Evolutionary conservation across 2,888 invertebrate genomes (phyloP).

Genomic region (Andricus quercusramuli): DNA sequence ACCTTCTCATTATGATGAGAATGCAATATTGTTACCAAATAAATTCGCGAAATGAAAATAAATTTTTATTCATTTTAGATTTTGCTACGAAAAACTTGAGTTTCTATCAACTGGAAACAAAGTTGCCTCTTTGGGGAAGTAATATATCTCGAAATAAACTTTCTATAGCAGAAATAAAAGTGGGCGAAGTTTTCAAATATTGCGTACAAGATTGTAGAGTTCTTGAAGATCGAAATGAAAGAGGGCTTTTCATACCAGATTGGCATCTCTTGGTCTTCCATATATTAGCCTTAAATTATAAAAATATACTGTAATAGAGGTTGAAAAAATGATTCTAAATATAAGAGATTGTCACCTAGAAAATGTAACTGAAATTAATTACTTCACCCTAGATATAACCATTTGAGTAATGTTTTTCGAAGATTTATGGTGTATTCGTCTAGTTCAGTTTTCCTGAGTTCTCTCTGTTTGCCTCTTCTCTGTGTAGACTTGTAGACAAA

Average conservation of each 20-base stretch:
- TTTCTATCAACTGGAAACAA: background rate
- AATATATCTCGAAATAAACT: background rate
- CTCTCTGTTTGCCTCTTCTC: background rate
- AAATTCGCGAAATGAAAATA: background rate
- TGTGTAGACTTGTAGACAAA: slow-evolving; percentile 28
- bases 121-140: background rate
- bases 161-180: background rate
- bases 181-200: background rate
- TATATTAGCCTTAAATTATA: background rate
- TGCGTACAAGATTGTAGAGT: background rate
- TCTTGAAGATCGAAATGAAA: background rate
- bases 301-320: background rate
- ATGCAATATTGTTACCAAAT: background rate
- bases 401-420: slow-evolving; percentile 29
- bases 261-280: background rate
- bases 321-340: background rate
- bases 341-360: background rate
- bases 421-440: slow-evolving; percentile 26
- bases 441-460: slow-evolving; percentile 15
- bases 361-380: background rate
- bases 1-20: too few species aligned
- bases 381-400: background rate
- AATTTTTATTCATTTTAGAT: background rate
- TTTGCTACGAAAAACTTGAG: background rate
- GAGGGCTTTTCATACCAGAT: background rate